Base-by-base conservation (phyloP, 2,113 vertebrate species). In the Forbesichthys agassizii region DNA sequence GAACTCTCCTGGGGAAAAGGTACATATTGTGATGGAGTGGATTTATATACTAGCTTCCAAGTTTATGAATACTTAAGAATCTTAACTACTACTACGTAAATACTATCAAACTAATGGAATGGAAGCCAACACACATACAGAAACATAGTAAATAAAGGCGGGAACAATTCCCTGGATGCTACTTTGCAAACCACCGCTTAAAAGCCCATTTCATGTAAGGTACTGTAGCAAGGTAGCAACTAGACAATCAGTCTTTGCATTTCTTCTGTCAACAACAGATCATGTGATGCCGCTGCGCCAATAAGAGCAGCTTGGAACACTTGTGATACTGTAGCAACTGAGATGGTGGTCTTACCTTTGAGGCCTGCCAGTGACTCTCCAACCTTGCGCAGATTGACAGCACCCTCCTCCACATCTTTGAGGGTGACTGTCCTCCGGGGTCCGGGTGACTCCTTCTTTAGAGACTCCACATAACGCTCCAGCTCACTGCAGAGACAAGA, bases 351-450 rank as follows among this genome's bases (percentile, higher is more conserved):
- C 74, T 73, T 71, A 96, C 97, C 97, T 95, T 98, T 98, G 47
- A 99, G 93, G 1, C 94, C 91, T 14, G 96, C 95, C 56, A 98
- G 94, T 1, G 95, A 94, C 74, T 99, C 97, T 63, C 96, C 97
- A 71, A 98, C 95, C 64, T 96, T 97, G 60, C 96, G 94, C 77
- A 99, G 85, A 75, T 94, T 93, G 75, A 96, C 93, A 0, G 96
- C 96, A 69, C 96, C 96, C 14, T 98, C 97, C 66, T 99, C 97
- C 65, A 99, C 96, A 0, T 98, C 95, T 80, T 96, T 98, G 60
- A 98, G 89, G 6, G 94, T 96, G 52, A 98, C 91, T 1, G 58
- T 27, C 66, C 93, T 90, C 68, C 85, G 80, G 48, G 86, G 64
- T 9, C 72, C 64, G 4, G 86, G 72, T 0, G 90, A 84, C 10